Evolutionary conservation across 2,797 vertebrate genomes (phyloP).

Genomic region (Coregonus suidteri): DNA sequence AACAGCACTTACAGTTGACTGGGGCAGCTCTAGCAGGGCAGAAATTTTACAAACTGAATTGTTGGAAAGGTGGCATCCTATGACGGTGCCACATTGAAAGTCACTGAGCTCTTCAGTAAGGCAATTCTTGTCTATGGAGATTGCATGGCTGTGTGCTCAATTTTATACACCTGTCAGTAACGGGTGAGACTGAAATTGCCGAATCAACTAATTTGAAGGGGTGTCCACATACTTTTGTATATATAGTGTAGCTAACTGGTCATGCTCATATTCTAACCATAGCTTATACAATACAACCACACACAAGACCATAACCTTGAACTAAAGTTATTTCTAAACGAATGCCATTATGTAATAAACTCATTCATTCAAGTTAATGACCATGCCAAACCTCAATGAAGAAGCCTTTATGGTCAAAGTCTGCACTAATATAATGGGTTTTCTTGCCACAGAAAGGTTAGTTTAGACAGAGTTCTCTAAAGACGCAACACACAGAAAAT

Average conservation of each 20-base stretch:
- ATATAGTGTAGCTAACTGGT: background rate
- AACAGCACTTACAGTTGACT: no score
- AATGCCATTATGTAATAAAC: conserved; percentile 35
- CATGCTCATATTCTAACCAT: background rate
- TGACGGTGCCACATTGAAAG: no score
- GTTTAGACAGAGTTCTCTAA: conserved; percentile 50
- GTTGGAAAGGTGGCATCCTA: no score
- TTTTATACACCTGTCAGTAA: no score
- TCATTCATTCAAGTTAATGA: conserved; percentile 49
- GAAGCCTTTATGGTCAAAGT: conserved; percentile 50
- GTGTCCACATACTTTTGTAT: no score
- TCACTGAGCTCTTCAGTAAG: no score
- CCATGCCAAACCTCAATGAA: conserved; percentile 38
- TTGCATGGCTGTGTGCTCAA: no score
- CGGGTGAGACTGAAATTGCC: no score
- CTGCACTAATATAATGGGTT: conserved; percentile 65
- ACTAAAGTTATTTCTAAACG: conserved; percentile 10
- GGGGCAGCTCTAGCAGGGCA: no score
- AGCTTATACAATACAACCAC: background rate
- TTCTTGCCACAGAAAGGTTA: conserved; percentile 58
- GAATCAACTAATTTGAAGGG: no score
- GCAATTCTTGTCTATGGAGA: no score
- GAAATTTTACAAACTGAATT: no score
- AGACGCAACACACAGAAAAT: conserved; percentile 43
- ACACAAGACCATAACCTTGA: background rate